These are phyloP conservation scores for Phymanthus crucifer DNA, from an alignment of 92 coral and sea anemone genomes.

Conservation along the genomic window DNA sequence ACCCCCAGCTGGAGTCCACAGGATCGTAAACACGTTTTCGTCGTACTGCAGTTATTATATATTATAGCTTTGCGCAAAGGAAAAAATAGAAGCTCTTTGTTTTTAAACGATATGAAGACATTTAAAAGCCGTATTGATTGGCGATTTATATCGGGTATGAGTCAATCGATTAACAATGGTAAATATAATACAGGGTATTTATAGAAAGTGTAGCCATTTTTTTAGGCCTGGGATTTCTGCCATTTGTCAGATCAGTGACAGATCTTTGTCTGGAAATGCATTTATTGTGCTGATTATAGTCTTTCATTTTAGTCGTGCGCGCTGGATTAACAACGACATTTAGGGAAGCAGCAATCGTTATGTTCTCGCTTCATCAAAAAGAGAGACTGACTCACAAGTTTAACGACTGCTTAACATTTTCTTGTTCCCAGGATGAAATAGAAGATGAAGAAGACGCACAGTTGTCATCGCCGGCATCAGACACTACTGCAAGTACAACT, in stretches of 20 bases:
- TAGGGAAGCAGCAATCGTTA: neutral
- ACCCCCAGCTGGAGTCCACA: neutral
- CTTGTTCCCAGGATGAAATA: slow-evolving; percentile 12
- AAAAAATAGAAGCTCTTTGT: too few species aligned
- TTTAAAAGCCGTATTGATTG: neutral
- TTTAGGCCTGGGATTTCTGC: neutral
- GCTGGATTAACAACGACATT: neutral
- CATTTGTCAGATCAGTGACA: neutral
- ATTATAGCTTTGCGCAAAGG: neutral
- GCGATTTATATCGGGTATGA: neutral
- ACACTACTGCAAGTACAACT: neutral
- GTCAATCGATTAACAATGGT: neutral
- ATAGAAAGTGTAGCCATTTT: neutral
- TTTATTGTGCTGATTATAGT: neutral
- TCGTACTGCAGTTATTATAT: neutral
- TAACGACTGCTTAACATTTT: neutral
- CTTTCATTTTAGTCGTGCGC: neutral
- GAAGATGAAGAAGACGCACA: neutral
- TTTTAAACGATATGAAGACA: too few species aligned
- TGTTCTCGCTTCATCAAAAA: neutral
- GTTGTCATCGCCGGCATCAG: neutral
- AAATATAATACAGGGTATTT: neutral
- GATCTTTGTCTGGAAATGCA: neutral
- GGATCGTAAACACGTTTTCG: neutral
- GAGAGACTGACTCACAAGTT: neutral